A percentile compares a stretch with the other conserved stretches of the same genome.
These are phyloP conservation scores for Pelodiscus sinensis DNA, from an alignment of 2,113 vertebrate genomes.

Conservation along the genomic window DNA sequence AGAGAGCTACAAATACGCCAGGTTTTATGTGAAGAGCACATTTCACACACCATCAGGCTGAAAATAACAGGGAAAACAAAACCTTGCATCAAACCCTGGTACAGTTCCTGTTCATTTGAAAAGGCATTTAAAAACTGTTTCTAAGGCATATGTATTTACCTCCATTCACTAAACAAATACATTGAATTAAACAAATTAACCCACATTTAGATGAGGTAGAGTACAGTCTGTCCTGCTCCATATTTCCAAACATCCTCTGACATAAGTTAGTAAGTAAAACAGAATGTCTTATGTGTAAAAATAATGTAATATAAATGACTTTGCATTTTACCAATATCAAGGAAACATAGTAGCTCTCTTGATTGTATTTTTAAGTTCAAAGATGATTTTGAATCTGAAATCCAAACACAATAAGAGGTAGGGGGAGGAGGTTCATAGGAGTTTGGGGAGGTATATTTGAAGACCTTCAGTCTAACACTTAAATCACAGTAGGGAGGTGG, in stretches of 20 bases:
- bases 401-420: background rate
- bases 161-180: background rate
- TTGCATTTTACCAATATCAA: background rate
- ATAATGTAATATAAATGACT: background rate
- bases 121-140: background rate
- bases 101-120: background rate
- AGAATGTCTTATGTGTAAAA: background rate
- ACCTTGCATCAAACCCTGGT: no score
- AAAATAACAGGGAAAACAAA: background rate
- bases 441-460: background rate
- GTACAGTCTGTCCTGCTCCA: background rate
- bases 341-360: background rate
- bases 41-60: background rate
- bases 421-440: background rate
- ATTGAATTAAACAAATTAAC: background rate
- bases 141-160: background rate
- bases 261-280: background rate
- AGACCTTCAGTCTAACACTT: background rate
- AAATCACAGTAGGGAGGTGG: background rate
- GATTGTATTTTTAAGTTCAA: background rate
- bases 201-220: background rate
- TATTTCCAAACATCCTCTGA: background rate
- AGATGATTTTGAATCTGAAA: background rate
- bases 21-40: background rate
- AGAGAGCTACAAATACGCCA: background rate